These are phyloP conservation scores for Troides helena DNA, from an alignment of 2,888 invertebrate genomes.

Conservation along the genomic window DNA sequence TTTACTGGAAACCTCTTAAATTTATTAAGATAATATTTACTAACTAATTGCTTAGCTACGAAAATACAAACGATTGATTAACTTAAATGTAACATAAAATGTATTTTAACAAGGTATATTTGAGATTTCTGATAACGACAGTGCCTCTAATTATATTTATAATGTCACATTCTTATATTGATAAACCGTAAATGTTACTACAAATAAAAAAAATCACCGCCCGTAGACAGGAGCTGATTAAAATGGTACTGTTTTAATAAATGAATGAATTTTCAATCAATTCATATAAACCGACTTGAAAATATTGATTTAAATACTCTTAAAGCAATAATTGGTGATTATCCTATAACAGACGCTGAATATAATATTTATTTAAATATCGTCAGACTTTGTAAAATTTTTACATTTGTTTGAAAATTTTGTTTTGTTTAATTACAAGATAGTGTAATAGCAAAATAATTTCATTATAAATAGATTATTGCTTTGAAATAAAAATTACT, in stretches of 20 bases:
- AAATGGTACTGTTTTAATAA: constrained; percentile 4
- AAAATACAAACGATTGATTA: constrained; percentile 10
- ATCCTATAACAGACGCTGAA: background rate
- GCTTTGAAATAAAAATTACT: background rate
- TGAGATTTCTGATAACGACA: background rate
- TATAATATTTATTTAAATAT: background rate
- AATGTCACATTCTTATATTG: background rate
- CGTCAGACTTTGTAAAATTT: background rate
- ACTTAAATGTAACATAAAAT: constrained; percentile 2
- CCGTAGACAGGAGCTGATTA: background rate
- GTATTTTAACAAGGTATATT: background rate
- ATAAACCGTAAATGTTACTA: too few species aligned
- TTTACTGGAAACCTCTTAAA: background rate
- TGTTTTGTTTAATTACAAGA: too few species aligned
- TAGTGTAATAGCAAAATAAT: too few species aligned
- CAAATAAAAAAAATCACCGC: too few species aligned
- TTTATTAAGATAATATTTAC: background rate
- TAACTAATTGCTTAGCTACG: constrained; percentile 4
- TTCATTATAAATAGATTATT: background rate
- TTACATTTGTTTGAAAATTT: too few species aligned
- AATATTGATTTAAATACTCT: background rate
- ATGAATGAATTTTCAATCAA: constrained; percentile 9
- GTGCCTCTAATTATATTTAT: background rate
- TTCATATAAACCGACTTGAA: constrained; percentile 10
- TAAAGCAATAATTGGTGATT: background rate